Percentiles rank a stretch among this genome's conserved stretches.
Evolutionary conservation across 2,888 invertebrate species (phyloP).

Genomic region (Sphecodes monilicornis): DNA sequence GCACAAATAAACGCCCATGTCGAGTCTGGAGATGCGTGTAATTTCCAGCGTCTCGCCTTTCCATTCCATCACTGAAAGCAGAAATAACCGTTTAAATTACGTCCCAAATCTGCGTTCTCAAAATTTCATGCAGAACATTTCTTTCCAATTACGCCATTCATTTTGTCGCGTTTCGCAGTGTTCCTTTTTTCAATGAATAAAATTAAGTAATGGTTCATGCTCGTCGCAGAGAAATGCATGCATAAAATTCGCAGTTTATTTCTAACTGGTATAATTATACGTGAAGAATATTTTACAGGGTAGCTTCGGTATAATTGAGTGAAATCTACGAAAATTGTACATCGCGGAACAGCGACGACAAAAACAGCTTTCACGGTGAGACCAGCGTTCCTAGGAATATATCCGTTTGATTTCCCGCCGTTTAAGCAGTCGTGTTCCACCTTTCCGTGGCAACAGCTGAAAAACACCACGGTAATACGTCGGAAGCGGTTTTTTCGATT

Average conservation of each 20-base stretch:
- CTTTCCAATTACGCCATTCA: neutral
- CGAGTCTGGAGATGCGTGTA: constrained; percentile 93
- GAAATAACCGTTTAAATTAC: neutral
- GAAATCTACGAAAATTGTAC: neutral
- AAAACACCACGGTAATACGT: neutral
- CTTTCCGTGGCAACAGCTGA: neutral
- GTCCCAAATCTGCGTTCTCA: constrained; percentile 5
- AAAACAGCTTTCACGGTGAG: neutral
- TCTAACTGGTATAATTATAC: neutral
- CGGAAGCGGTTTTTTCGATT: neutral
- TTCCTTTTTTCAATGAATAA: neutral
- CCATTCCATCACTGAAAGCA: constrained; percentile 91
- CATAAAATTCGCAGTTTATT: neutral
- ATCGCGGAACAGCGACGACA: neutral
- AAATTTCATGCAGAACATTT: neutral
- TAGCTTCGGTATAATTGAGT: neutral
- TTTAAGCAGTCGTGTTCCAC: neutral
- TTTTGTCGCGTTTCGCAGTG: neutral
- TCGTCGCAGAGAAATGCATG: neutral
- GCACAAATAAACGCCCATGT: constrained; percentile 97
- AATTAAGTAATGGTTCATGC: neutral
- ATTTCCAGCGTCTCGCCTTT: constrained; percentile 94
- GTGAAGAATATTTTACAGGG: neutral
- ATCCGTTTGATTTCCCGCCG: neutral
- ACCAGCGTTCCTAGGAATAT: neutral